Base-by-base conservation (phyloP, 30 jellyfish, hydroid and myxozoan genomes). In the Hydra vulgaris region DNA sequence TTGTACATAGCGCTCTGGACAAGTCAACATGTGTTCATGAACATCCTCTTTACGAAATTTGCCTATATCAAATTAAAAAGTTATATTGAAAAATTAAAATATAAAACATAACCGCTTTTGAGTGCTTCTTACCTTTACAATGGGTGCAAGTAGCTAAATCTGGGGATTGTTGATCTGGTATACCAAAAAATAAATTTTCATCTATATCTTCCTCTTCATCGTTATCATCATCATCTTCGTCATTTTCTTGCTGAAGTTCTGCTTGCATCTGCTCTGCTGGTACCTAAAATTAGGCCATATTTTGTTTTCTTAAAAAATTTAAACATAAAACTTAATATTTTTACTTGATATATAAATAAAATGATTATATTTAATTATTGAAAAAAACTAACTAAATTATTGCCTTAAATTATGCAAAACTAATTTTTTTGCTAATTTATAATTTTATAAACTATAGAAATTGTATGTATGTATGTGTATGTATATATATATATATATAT, bases 1-100 rank as follows among this genome's bases (percentile, higher is more conserved):
- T 72, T 94, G 99, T 73, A 94, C 99, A 72, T 94, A 94, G 74
- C 99, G 25, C 71, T 94, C 99, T 5, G 99, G 99, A 72, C 99
- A 94, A 52, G 86, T 85, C 18, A 87, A 75, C 83, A 88, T 72
- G 66, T 94, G 99, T 20, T 89, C 99, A 25, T 91, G 92, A 8
- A 94, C 89, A 79, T 94, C 99, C 72, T 81, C 96, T 73, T 88
- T 73, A 56, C 82, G 96, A 40, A 94, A 94, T 74, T 88, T 94
- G 54, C 87, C 96, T 81, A 79, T 83, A 17, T 18, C 12, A 40
- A 3, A 3, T 40, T 40, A 40, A 3, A 40, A 40, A 3, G 61
- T 3, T 5, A 3, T 40, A 25, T 7, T 70, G 18, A 1, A 79
- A 25, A 69, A 8, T 21, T 67, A 25, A 18, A 23, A 26, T 74